Evolutionary conservation across 35 echinoderm and acorn worm species (phyloP).

Genomic region (Stichopus chloronotus): DNA sequence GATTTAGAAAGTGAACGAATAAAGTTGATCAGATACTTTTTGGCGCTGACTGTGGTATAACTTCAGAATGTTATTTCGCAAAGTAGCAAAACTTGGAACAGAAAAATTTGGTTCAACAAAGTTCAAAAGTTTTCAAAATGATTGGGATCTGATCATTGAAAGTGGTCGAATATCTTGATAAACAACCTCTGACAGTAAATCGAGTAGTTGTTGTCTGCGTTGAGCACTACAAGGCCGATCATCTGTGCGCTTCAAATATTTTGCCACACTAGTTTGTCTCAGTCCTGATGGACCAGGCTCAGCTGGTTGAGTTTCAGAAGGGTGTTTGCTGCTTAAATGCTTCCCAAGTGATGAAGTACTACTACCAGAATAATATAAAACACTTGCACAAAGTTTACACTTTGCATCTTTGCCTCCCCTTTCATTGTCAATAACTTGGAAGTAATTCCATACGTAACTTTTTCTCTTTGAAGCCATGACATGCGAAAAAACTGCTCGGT

Average conservation of each 20-base stretch:
- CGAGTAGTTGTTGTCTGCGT: not conserved
- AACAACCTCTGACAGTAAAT: not conserved
- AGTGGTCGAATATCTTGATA: not conserved
- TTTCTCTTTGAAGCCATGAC: not conserved
- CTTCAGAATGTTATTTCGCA: not conserved
- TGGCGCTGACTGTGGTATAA: not conserved
- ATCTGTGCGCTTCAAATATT: not conserved
- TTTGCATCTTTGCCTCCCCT: not conserved
- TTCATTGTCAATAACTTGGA: not conserved
- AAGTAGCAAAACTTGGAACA: slow-evolving; percentile 6
- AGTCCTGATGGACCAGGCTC: not conserved
- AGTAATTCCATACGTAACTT: slow-evolving; percentile 15
- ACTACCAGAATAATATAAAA: not conserved
- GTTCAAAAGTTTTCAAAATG: not conserved
- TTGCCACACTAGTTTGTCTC: not conserved
- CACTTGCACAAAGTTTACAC: slow-evolving; percentile 3
- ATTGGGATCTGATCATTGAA: not conserved
- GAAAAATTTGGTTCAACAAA: slow-evolving; percentile 20
- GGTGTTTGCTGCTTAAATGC: not conserved
- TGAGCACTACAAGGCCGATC: slow-evolving; percentile 4
- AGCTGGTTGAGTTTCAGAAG: not conserved
- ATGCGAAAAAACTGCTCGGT: too few species aligned
- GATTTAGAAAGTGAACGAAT: too few species aligned
- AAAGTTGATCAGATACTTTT: not conserved
- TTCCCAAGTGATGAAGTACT: not conserved